Percentiles rank a stretch among this genome's conserved stretches.
Evolutionary conservation across 2,888 invertebrate species (phyloP).

Genomic region (Cosmia pyralina): DNA sequence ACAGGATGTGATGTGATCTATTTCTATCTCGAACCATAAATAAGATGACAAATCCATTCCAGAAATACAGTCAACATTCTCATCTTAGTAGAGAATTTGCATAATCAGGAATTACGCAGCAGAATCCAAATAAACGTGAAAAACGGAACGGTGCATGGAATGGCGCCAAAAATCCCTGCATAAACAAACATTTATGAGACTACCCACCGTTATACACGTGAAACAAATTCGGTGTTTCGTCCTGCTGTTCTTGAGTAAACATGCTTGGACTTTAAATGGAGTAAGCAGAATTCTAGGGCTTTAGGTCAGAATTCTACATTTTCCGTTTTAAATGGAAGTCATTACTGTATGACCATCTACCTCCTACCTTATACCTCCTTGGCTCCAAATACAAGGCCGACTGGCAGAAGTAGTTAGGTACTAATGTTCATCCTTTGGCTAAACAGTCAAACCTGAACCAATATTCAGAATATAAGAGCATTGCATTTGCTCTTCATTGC

Average conservation of each 20-base stretch:
- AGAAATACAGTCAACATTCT: conserved; percentile 35
- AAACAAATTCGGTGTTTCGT: conserved; percentile 40
- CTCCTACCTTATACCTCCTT: background rate
- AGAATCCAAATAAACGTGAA: conserved; percentile 56
- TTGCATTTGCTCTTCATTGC: background rate
- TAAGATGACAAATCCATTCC: conserved; percentile 28
- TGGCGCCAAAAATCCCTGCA: conserved; percentile 54
- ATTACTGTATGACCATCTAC: background rate
- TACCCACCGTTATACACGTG: conserved; percentile 30
- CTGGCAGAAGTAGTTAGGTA: background rate
- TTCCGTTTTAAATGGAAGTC: background rate
- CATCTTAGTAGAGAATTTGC: conserved; percentile 33
- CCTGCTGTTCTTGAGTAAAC: background rate
- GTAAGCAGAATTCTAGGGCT: conserved; percentile 3
- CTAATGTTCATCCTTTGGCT: background rate
- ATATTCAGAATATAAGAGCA: background rate
- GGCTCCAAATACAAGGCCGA: background rate
- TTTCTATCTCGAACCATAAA: conserved; percentile 7
- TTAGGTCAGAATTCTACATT: background rate
- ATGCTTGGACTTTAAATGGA: background rate
- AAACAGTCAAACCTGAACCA: background rate
- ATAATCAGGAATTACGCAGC: conserved; percentile 57
- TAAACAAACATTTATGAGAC: conserved; percentile 57
- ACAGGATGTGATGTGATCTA: conserved; percentile 12
- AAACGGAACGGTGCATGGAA: conserved; percentile 50